Conservation (phyloP, 2,113 vertebrate genomes). For the Macaca nemestrina region DNA sequence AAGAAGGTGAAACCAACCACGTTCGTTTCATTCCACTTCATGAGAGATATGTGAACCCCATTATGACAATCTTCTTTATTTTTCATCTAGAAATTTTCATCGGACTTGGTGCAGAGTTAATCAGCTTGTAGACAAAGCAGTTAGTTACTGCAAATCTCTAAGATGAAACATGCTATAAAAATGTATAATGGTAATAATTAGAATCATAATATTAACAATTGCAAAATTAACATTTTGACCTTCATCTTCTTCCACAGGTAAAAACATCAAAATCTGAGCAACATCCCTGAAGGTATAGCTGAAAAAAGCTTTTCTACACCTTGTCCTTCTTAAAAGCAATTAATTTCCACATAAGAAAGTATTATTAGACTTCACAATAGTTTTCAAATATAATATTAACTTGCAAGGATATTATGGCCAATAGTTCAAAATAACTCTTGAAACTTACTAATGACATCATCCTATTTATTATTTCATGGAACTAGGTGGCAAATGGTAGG, state of each 20-base stretch:
- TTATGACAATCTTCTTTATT: conserved; percentile 67
- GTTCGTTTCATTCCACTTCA: conserved; percentile 58
- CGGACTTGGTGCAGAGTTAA: conserved; percentile 62
- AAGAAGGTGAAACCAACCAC: conserved; percentile 58
- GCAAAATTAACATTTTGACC: conserved; percentile 74
- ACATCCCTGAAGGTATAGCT: conserved; percentile 51
- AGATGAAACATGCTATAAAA: conserved; percentile 73
- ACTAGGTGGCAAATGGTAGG: background rate
- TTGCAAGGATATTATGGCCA: conserved; percentile 52
- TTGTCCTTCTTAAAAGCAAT: conserved; percentile 70
- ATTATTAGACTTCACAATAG: conserved; percentile 52
- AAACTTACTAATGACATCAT: conserved; percentile 47
- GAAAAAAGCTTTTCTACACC: conserved; percentile 61
- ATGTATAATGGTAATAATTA: conserved; percentile 77
- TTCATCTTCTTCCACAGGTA: conserved; percentile 66
- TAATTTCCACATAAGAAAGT: conserved; percentile 62
- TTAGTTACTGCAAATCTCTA: conserved; percentile 65
- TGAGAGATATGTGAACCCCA: conserved; percentile 50
- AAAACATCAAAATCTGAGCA: conserved; percentile 65
- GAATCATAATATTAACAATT: conserved; percentile 77
- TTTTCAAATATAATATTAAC: conserved; percentile 57
- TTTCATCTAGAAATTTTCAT: conserved; percentile 73
- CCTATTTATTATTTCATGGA: conserved; percentile 38
- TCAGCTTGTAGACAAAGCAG: conserved; percentile 70
- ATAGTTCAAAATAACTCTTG: conserved; percentile 59